Evolutionary conservation across 1,140 invertebrate species (phyloP).

Genomic region (Philotrypesis tridentata): DNA sequence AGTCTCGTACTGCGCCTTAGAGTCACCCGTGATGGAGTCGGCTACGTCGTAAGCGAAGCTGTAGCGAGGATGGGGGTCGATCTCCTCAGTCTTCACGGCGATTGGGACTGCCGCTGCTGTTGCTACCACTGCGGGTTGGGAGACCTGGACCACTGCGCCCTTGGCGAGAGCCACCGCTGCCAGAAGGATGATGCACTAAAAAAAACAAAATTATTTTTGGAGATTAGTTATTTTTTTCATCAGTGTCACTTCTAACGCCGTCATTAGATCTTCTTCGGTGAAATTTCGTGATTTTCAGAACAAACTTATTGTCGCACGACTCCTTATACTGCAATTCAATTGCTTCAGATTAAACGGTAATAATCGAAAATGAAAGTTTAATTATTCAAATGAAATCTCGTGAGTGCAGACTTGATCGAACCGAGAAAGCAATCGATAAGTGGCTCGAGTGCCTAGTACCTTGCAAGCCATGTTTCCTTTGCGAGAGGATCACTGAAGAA

Average conservation of each 20-base stretch:
- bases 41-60: conserved; percentile 70
- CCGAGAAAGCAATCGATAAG: not conserved
- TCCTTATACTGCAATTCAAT: too few relatives aligned
- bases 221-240: too few relatives aligned
- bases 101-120: conserved; percentile 22
- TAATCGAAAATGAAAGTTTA: too few relatives aligned
- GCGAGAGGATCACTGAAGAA: conserved; percentile 62
- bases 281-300: too few relatives aligned
- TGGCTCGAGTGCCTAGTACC: conserved; percentile 57
- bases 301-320: too few relatives aligned
- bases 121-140: conserved; percentile 46
- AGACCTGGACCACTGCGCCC: conserved; percentile 57
- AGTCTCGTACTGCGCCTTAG: conserved; percentile 79
- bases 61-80: conserved; percentile 64
- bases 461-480: conserved; percentile 68
- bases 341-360: too few relatives aligned
- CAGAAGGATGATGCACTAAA: conserved; percentile 63
- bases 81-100: conserved; percentile 59
- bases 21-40: conserved; percentile 75
- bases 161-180: conserved; percentile 53
- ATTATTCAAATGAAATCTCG: not conserved
- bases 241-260: too few relatives aligned
- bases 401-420: too few relatives aligned
- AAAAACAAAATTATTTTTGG: not conserved
- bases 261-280: too few relatives aligned